Evolutionary conservation across 2,113 vertebrate genomes (phyloP), one percentile per base, ranked within the genome.

Genomic region (Oncorhynchus kisutch): DNA sequence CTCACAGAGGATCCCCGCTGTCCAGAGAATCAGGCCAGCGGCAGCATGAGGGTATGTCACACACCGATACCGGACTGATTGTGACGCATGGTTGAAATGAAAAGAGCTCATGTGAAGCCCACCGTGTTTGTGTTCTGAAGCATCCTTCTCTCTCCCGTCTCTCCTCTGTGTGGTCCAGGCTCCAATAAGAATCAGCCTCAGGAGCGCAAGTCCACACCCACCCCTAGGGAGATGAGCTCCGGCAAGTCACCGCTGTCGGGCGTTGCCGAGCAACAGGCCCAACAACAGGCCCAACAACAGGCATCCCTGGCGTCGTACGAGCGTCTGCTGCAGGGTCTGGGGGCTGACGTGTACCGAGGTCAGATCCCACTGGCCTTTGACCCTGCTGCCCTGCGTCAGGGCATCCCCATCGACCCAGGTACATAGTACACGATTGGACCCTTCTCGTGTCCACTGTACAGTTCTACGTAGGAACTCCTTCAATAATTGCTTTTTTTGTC

Each of bases 381-480:
- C 87, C 95, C 96, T 0, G 45, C 95, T 0, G 83, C 93, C 24
- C 92, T 99, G 62, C 95, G 96, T 0, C 93, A 97, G 1, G 96
- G 97, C 11, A 96, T 99, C 84, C 95, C 95, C 0, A 92, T 99
- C 49, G 98, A 99, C 51, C 94, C 97, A 94, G 96, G 98, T 99
- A 95, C 62, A 7, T 5, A 45, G 8, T 11, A 20, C 27, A 14
- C 31, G 3, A 31, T 16, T n/a, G 5, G 29, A 31, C 66, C 14
- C 7, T 7, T 66, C 51, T 51, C 14, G 18, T 18, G 25, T 57
- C 13, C 51, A 4, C 66, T 39, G 9, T 24, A 45, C 9, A 45
- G 9, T 45, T 45, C 39, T 45, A 45, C 39, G 1, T 45, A 45
- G 9, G 39, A 45, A 9, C 39, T 45, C 39, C 39, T 45, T 45